Base-by-base conservation (phyloP, 2,113 vertebrate genomes). In the Orcinus orca region DNA sequence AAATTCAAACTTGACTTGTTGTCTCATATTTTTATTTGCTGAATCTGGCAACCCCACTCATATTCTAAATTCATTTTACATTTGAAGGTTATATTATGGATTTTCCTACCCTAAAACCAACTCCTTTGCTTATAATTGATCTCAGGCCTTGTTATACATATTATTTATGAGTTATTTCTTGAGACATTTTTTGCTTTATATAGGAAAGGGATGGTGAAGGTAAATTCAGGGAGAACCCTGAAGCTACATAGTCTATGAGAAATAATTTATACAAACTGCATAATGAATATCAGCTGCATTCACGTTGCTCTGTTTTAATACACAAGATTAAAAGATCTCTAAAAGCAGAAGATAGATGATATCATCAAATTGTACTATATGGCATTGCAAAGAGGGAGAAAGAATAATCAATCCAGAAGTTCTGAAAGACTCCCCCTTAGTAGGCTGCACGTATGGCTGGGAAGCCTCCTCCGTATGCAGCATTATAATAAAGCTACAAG, bases 291-390 rank as follows among this genome's bases (percentile, higher is more conserved):
- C 67, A 98, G 93, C 70, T 92, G 67, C 70, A 85, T 95, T 97
- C 97, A 73, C 86, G 79, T 94, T 95, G 80, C 95, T 97, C 96
- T 96, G 82, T 97, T 98, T 97, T 98, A 97, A 96, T 97, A 98
- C 70, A 73, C 84, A 96, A 96, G 92, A 98, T 97, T 84, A 97
- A 98, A 98, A 97, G 97, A 97, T 83, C 97, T 98, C 97, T 95
- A 98, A 98, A 97, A 98, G 95, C 62, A 95, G 95, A 74, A 98
- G 96, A 20, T 94, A 93, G 93, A 82, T 97, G 97, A 97, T 90
- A 79, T 96, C 98, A 98, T 97, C 96, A 89, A 76, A 90, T 96
- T 96, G 88, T 88, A 68, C 97, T 95, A 74, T 63, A 73, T 29
- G 88, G 80, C 70, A 86, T 92, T 90, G 88, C 55, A 96, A 97